These are phyloP conservation scores for Poecilia gillii DNA, from an alignment of 2,797 vertebrate genomes.

Conservation along the genomic window DNA sequence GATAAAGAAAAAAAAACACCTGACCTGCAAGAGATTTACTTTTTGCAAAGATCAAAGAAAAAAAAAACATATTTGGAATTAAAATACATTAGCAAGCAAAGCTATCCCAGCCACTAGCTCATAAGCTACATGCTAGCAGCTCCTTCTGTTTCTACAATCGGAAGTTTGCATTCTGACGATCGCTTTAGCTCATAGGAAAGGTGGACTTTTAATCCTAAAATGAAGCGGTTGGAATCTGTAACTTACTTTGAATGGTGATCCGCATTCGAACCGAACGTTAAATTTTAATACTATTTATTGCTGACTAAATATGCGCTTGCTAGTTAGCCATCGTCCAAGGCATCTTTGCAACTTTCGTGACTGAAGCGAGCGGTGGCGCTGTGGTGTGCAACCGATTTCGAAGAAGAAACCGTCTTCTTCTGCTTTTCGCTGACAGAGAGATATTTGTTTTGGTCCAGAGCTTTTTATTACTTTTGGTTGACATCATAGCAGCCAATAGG, in stretches of 20 bases:
- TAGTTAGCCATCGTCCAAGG: slow-evolving; percentile 35
- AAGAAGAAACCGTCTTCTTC: slow-evolving; percentile 40
- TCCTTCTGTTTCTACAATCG: slow-evolving; percentile 17
- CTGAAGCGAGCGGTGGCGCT: slow-evolving; percentile 42
- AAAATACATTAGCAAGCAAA: slow-evolving; percentile 25
- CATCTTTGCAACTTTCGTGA: not conserved
- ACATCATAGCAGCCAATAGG: accelerated
- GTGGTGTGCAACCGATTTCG: not conserved
- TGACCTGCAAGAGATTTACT: not conserved
- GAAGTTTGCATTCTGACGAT: slow-evolving; percentile 29
- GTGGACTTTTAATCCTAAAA: too few species aligned
- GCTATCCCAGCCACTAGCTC: slow-evolving; percentile 41
- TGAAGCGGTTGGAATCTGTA: accelerated
- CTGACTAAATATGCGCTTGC: slow-evolving; percentile 15
- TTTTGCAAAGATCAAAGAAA: not conserved
- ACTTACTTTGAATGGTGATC: slow-evolving; percentile 48
- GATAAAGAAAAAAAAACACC: not conserved
- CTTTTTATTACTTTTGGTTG: not conserved
- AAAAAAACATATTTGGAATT: not conserved
- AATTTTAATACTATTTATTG: slow-evolving; percentile 2
- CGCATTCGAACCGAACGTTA: slow-evolving; percentile 25
- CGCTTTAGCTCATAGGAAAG: not conserved
- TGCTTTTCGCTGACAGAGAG: not conserved
- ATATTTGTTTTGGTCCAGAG: slow-evolving; percentile 27
- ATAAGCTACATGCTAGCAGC: slow-evolving; percentile 19